phyloP scores from a whole-genome alignment of 1,140 invertebrate genomes.

The Atta cephalotes region DNA sequence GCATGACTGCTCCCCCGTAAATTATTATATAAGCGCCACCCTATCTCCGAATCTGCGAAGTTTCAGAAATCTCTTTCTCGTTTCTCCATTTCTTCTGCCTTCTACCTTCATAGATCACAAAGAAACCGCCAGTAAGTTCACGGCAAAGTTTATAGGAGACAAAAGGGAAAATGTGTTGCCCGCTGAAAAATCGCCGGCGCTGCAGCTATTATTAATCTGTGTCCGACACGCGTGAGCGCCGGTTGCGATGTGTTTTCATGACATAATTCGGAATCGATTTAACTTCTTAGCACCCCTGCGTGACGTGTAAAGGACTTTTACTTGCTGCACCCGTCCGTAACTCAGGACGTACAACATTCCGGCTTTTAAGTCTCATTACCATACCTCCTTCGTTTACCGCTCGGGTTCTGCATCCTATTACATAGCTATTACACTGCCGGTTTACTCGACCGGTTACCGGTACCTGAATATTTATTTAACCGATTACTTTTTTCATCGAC shows the following conservation, averaged over 20 bases:
- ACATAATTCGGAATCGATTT: conserved; percentile 64
- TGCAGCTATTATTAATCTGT: conserved; percentile 48
- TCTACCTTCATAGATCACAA: conserved; percentile 38
- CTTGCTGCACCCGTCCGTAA: conserved; percentile 59
- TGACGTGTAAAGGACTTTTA: conserved; percentile 52
- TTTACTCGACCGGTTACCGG: conserved; percentile 69
- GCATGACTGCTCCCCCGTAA: conserved; percentile 71
- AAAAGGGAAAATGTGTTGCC: conserved; percentile 50
- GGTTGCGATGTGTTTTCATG: conserved; percentile 52
- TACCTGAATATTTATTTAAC: conserved; percentile 77
- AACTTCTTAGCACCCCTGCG: conserved; percentile 55
- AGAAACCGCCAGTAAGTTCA: conserved; percentile 40
- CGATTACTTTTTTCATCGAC: conserved; percentile 73
- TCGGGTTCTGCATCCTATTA: conserved; percentile 69
- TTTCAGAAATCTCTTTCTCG: conserved; percentile 66
- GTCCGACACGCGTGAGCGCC: conserved; percentile 18
- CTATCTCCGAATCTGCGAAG: conserved; percentile 77
- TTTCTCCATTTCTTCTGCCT: conserved; percentile 31
- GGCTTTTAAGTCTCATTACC: conserved; percentile 72
- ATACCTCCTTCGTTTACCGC: conserved; percentile 68
- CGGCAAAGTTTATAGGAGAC: conserved; percentile 51
- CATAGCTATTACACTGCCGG: conserved; percentile 72
- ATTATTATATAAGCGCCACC: conserved; percentile 74
- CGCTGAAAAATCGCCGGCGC: conserved; percentile 55
- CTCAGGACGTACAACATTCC: conserved; percentile 56